A percentile compares a stretch with the other conserved stretches of the same genome.
phyloP scores from a whole-genome alignment of 2,888 invertebrate genomes.

The Drosophila niveifrons region DNA sequence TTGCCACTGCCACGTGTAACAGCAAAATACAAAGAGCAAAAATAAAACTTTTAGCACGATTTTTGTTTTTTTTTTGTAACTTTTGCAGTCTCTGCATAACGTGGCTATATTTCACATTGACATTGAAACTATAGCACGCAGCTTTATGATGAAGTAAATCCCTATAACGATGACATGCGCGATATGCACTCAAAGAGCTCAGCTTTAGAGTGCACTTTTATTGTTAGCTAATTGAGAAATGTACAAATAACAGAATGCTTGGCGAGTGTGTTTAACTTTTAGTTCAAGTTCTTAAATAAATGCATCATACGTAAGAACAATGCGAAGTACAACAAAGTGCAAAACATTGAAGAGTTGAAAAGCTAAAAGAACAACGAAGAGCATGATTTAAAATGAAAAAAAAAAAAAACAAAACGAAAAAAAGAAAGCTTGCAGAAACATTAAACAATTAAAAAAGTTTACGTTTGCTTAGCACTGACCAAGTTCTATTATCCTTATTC shows the following conservation, averaged over 20 bases:
- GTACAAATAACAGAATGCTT: neutral
- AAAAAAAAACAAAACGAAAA: too few relatives aligned
- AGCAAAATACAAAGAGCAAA: conserved; percentile 22
- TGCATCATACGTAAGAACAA: conserved; percentile 51
- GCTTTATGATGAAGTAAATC: conserved; percentile 2
- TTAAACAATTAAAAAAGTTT: conserved; percentile 78
- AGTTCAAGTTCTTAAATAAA: conserved; percentile 30
- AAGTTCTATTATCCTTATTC: conserved; percentile 32
- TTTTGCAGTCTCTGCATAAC: conserved; percentile 24
- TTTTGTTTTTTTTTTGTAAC: conserved; percentile 1
- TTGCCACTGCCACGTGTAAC: conserved; percentile 32
- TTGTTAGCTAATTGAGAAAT: neutral
- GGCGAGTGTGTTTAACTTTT: conserved; percentile 3
- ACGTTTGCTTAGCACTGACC: conserved; percentile 32
- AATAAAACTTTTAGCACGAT: conserved; percentile 60
- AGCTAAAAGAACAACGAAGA: conserved; percentile 21
- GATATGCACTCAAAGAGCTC: neutral
- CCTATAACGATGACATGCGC: too few relatives aligned
- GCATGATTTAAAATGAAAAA: conserved; percentile 42
- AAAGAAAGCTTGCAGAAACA: conserved; percentile 52
- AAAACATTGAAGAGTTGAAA: conserved; percentile 30
- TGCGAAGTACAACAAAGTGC: neutral
- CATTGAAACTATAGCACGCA: conserved; percentile 59
- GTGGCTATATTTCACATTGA: conserved; percentile 39
- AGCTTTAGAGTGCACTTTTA: neutral